Conservation (phyloP, 1,140 invertebrate genomes). For the Megalopta genalis region DNA sequence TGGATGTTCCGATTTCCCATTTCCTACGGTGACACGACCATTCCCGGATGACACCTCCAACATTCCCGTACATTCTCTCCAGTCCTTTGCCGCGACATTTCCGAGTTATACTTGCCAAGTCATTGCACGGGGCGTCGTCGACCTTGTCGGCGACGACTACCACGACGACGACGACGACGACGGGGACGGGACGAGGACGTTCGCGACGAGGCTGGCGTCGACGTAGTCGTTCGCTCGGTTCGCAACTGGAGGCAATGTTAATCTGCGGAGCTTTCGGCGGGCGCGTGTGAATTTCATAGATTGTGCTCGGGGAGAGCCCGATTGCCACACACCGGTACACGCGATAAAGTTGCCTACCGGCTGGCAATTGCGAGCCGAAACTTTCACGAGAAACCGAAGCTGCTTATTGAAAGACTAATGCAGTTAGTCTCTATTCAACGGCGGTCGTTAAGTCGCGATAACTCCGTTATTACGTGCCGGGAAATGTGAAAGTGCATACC, state of each 20-base stretch:
- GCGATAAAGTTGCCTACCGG: slow-evolving; percentile 49
- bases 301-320: slow-evolving; percentile 31
- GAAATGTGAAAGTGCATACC: slow-evolving; percentile 7
- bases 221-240: slow-evolving; percentile 46
- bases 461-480: slow-evolving; percentile 44
- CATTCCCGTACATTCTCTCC: slow-evolving; percentile 50
- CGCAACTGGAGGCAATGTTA: slow-evolving; percentile 44
- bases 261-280: slow-evolving; percentile 36
- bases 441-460: slow-evolving; percentile 52
- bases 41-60: slow-evolving; percentile 39
- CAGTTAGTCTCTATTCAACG: slow-evolving; percentile 51
- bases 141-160: not conserved
- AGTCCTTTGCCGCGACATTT: slow-evolving; percentile 40
- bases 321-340: slow-evolving; percentile 43
- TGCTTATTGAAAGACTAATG: slow-evolving; percentile 59
- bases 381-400: slow-evolving; percentile 54
- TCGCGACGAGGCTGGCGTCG: slow-evolving; percentile 10
- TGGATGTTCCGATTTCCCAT: slow-evolving; percentile 26
- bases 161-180: not conserved
- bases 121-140: slow-evolving; percentile 39
- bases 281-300: slow-evolving; percentile 56
- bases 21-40: slow-evolving; percentile 22
- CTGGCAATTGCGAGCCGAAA: slow-evolving; percentile 53
- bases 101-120: slow-evolving; percentile 61
- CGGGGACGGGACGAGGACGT: too few relatives aligned